Conservation (phyloP, 2,113 vertebrate species). For the Phoenicopterus ruber region DNA sequence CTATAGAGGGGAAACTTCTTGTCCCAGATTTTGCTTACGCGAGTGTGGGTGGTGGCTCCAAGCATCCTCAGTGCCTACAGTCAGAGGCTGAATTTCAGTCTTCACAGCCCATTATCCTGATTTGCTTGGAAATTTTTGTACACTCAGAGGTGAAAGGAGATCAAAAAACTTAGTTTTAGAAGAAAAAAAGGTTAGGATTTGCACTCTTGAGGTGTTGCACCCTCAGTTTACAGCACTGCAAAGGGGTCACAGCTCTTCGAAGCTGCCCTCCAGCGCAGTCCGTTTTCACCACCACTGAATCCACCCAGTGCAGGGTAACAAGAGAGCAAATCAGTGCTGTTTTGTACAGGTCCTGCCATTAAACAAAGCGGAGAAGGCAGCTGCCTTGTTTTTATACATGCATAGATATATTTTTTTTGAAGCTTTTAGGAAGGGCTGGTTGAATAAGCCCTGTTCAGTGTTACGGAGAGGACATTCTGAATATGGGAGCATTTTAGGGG, state of each 20-base stretch:
- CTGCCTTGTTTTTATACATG: neutral
- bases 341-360: neutral
- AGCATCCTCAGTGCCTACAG: neutral
- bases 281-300: neutral
- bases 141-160: neutral
- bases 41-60: neutral
- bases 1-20: neutral
- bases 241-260: neutral
- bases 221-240: neutral
- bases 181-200: neutral
- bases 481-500: neutral
- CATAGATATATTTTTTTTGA: neutral
- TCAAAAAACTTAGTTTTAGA: neutral
- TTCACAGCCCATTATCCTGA: neutral
- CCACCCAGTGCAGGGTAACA: neutral
- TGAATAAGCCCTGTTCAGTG: neutral
- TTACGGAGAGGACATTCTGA: neutral
- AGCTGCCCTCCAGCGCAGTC: neutral
- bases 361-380: neutral
- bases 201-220: neutral
- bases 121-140: neutral
- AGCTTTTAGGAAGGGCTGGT: neutral
- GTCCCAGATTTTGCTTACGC: neutral
- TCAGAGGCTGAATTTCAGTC: neutral
- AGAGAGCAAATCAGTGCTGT: neutral